Evolutionary conservation across 2,797 vertebrate genomes (phyloP), one percentile per base, ranked within the genome.

Genomic region (Tenualosa ilisha): DNA sequence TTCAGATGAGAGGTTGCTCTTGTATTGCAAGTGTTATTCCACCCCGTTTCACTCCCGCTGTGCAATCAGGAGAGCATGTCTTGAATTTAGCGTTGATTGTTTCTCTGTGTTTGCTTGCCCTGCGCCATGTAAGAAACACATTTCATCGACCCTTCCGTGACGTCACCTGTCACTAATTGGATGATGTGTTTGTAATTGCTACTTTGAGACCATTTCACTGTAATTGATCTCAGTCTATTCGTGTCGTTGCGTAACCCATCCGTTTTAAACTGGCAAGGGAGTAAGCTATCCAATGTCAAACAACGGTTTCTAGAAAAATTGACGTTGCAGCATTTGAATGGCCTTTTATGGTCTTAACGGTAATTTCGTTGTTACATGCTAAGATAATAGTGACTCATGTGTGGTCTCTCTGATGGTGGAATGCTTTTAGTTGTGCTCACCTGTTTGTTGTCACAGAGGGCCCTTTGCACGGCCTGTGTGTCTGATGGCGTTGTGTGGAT

Each of bases 401-500:
- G 20, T n/a, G 22, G 20, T 59, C 56, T 20, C 3, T 7, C 56
- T 59, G 56, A n/a, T n/a, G 56, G 56, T n/a, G 20, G 56, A 59
- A 59, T n/a, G 56, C 56, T 59, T 59, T 53, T 53, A 53, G 51
- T 53, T 12, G 11, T 53, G 31, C 15, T 59, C 56, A 59, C 56
- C 56, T 59, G 20, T 59, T 20, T n/a, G 20, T 59, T 59, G 20
- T 7, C 46, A 20, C 6, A n/a, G 6, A 59, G 17, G 56, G 4
- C 56, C 56, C 56, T 22, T 22, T 59, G 4, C 54, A 20, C 53
- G 17, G 53, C 92, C 90, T 89, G 85, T 0, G 91, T 89, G 46
- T 91, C 89, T 92, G 88, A 91, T 86, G 84, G 85, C 85, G 88
- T 89, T 91, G 88, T 87, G 87, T 89, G 88, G 91, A 93, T 91